Evolutionary conservation across 2,888 invertebrate species (phyloP).

Genomic region (Rhodophaea formosa): DNA sequence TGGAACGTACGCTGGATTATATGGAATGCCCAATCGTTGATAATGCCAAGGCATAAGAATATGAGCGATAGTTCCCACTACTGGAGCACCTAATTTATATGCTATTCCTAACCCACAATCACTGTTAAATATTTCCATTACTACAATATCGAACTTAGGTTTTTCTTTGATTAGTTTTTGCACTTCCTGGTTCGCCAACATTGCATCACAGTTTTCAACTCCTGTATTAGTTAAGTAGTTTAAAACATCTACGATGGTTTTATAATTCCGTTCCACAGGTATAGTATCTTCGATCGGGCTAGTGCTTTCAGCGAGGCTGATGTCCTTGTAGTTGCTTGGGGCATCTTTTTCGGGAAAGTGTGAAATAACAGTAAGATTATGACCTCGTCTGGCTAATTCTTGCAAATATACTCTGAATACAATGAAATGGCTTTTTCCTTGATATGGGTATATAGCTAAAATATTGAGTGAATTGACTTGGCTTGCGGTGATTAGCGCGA

Average conservation of each 20-base stretch:
- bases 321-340: conserved; percentile 80
- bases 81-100: conserved; percentile 82
- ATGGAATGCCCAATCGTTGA: conserved; percentile 79
- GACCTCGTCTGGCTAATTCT: conserved; percentile 82
- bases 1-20: conserved; percentile 81
- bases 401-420: conserved; percentile 82
- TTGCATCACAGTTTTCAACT: conserved; percentile 55
- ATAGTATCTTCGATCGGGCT: conserved; percentile 42
- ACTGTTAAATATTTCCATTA: conserved; percentile 86
- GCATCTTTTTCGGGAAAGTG: conserved; percentile 79
- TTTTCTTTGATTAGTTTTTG: conserved; percentile 59
- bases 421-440: conserved; percentile 86
- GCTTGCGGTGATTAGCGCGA: conserved; percentile 32
- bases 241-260: conserved; percentile 36
- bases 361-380: conserved; percentile 85
- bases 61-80: conserved; percentile 80
- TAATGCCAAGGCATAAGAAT: conserved; percentile 83
- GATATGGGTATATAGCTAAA: conserved; percentile 84
- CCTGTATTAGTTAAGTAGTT: conserved; percentile 43
- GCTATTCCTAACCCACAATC: conserved; percentile 86
- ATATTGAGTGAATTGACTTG: conserved; percentile 60
- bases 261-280: conserved; percentile 46
- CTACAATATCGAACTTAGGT: conserved; percentile 83
- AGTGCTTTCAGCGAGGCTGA: conserved; percentile 66
- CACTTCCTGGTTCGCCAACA: conserved; percentile 57